Conservation (phyloP, 2,888 invertebrate genomes). For the Selenia dentaria region DNA sequence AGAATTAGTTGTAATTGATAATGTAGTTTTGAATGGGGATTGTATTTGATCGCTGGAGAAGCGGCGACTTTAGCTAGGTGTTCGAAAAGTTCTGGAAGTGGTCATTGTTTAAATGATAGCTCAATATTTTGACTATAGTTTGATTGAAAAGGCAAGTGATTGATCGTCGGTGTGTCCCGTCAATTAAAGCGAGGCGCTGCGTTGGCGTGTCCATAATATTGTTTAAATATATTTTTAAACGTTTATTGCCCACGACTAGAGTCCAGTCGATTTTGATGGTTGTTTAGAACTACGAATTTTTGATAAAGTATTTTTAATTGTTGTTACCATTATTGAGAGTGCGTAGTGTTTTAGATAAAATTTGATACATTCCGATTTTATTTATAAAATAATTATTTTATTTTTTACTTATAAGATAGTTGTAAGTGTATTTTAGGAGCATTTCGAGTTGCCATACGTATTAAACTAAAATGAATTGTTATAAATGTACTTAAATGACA, state of each 20-base stretch:
- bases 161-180: slow-evolving; percentile 65
- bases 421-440: slow-evolving; percentile 50
- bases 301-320: slow-evolving; percentile 65
- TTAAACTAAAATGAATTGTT: slow-evolving; percentile 49
- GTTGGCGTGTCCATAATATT: slow-evolving; percentile 75
- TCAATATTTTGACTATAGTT: slow-evolving; percentile 57
- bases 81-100: slow-evolving; percentile 21
- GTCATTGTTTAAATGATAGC: slow-evolving; percentile 40
- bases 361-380: slow-evolving; percentile 52
- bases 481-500: slow-evolving; percentile 75
- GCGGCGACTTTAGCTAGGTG: slow-evolving; percentile 19
- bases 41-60: slow-evolving; percentile 4
- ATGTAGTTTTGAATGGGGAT: slow-evolving; percentile 5
- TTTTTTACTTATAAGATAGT: too few relatives aligned
- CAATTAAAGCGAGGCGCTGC: slow-evolving; percentile 55
- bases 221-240: slow-evolving; percentile 67
- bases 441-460: slow-evolving; percentile 76
- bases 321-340: slow-evolving; percentile 71
- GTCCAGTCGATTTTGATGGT: slow-evolving; percentile 50
- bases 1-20: slow-evolving; percentile 12
- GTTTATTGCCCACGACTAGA: slow-evolving; percentile 52
- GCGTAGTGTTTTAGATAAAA: slow-evolving; percentile 55
- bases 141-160: slow-evolving; percentile 34
- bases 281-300: slow-evolving; percentile 59
- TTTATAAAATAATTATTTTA: slow-evolving; percentile 64